Evolutionary conservation across 2,888 invertebrate genomes (phyloP).

Genomic region (Myopa tessellatipennis): DNA sequence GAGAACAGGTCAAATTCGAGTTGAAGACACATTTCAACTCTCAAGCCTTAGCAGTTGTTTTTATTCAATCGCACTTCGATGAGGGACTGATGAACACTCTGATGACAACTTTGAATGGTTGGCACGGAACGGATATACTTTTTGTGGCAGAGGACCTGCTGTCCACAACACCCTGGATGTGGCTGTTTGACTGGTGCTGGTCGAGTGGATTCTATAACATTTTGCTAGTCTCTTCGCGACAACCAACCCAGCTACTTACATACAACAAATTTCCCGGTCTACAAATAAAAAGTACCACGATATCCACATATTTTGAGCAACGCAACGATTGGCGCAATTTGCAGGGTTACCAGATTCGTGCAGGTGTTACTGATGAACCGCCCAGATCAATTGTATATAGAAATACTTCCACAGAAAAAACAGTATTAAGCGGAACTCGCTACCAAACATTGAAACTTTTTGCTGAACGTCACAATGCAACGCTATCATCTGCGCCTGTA

Average conservation of each 20-base stretch:
- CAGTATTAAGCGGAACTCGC: conserved; percentile 16
- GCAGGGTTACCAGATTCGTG: not conserved
- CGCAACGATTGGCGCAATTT: not conserved
- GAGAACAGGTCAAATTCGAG: not conserved
- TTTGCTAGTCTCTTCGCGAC: conserved; percentile 6
- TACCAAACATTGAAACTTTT: not conserved
- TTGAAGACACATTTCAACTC: not conserved
- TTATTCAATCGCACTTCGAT: not conserved
- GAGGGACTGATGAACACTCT: not conserved
- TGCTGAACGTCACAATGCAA: conserved; percentile 31
- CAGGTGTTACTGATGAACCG: conserved; percentile 21
- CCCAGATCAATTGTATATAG: conserved; percentile 32
- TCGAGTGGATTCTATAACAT: conserved; percentile 31
- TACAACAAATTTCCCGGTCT: conserved; percentile 8
- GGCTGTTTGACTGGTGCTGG: conserved; percentile 34
- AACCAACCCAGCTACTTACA: not conserved
- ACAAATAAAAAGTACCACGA: not conserved
- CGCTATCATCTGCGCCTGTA: conserved; percentile 2
- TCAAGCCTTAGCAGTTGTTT: not conserved
- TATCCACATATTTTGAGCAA: conserved; percentile 6
- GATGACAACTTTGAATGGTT: not conserved
- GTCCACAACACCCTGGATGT: not conserved
- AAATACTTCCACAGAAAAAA: not conserved
- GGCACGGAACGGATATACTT: no score
- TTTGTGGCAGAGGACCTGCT: no score